A percentile compares a stretch with the other conserved stretches of the same genome.
phyloP scores from a whole-genome alignment of 1,140 invertebrate species.

The Chymomyza costata region DNA sequence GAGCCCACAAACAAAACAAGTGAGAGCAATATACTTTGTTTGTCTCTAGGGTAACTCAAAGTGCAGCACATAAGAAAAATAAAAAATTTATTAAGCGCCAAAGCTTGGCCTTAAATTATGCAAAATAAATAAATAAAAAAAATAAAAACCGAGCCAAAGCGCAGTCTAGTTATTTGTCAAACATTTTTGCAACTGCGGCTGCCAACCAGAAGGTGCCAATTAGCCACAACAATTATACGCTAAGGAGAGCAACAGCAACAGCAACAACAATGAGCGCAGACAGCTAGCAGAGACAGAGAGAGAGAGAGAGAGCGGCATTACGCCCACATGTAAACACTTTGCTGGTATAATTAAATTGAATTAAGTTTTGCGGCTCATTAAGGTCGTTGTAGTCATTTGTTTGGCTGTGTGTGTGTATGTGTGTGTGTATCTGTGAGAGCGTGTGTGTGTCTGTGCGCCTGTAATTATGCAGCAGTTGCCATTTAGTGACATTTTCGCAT shows the following conservation, averaged over 20 bases:
- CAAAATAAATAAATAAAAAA: slow-evolving; percentile 5
- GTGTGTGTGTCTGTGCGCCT: slow-evolving; percentile 28
- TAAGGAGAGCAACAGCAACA: slow-evolving; percentile 7
- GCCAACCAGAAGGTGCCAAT: slow-evolving; percentile 51
- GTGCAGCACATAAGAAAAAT: slow-evolving; percentile 39
- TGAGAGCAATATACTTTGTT: slow-evolving; percentile 21
- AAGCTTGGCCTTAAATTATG: slow-evolving; percentile 3
- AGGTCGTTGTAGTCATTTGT: slow-evolving; percentile 47
- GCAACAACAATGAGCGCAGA: not conserved
- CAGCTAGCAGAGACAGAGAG: too few relatives aligned
- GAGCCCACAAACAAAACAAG: slow-evolving; percentile 16
- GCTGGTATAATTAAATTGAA: slow-evolving; percentile 58
- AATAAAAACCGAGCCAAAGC: not conserved
- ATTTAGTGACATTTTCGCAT: too few relatives aligned
- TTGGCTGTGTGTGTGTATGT: slow-evolving; percentile 9
- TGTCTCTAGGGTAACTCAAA: slow-evolving; percentile 15
- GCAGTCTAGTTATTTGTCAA: not conserved
- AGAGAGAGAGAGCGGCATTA: too few relatives aligned
- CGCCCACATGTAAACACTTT: slow-evolving; percentile 5
- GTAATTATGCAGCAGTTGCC: slow-evolving; percentile 55
- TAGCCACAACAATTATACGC: too few relatives aligned
- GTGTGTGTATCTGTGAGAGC: slow-evolving; percentile 22
- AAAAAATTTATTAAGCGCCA: too few relatives aligned
- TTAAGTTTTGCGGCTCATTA: slow-evolving; percentile 60
- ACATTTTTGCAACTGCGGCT: not conserved